Evolutionary conservation across 2,113 vertebrate species (phyloP).

Genomic region (Ondatra zibethicus): DNA sequence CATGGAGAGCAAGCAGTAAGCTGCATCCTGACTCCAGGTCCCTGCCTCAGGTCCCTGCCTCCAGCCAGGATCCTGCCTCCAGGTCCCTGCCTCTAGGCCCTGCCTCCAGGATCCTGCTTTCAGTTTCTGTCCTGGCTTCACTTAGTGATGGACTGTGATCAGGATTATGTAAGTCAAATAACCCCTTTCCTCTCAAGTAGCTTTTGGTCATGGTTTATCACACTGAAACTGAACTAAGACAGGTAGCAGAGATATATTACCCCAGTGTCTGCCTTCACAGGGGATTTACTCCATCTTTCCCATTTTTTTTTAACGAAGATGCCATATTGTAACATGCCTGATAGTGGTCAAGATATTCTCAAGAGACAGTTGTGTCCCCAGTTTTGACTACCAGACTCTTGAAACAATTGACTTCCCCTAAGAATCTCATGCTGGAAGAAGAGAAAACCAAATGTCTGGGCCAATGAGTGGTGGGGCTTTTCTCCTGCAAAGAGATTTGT

Average conservation of each 20-base stretch:
- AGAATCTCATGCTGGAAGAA: not conserved
- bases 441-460: not conserved
- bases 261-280: not conserved
- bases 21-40: no score
- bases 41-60: no score
- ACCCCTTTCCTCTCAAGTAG: not conserved
- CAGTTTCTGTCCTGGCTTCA: not conserved
- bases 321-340: not conserved
- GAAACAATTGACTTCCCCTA: no score
- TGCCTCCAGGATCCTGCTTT: not conserved
- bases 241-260: accelerated
- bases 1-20: not conserved
- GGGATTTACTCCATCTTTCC: not conserved
- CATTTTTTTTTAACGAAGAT: no score
- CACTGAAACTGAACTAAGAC: not conserved
- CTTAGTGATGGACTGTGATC: not conserved
- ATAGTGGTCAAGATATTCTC: not conserved
- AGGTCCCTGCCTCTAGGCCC: no score
- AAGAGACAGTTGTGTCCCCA: not conserved
- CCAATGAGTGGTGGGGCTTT: not conserved
- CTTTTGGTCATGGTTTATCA: not conserved
- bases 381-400: not conserved
- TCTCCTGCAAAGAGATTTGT: not conserved
- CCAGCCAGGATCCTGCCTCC: no score
- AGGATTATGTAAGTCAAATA: not conserved